A percentile compares a stretch with the other conserved stretches of the same genome.
Conservation (phyloP, 1,140 invertebrate species). For the Atopsyche davidsoni region DNA sequence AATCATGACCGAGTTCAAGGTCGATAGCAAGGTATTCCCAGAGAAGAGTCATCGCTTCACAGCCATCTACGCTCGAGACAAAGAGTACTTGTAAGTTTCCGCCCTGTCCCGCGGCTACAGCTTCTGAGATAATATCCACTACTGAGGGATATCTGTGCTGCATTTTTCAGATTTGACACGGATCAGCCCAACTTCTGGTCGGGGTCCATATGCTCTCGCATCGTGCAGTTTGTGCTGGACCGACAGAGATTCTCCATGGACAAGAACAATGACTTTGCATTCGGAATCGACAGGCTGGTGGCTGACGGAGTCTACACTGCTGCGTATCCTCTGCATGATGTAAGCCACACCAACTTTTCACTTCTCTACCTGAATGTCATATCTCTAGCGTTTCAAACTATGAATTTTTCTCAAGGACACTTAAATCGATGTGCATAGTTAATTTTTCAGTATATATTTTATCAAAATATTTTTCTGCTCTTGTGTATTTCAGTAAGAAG, state of each 20-base stretch:
- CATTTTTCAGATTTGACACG: slow-evolving; percentile 69
- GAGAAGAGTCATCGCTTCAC: slow-evolving; percentile 67
- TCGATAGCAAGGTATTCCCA: slow-evolving; percentile 64
- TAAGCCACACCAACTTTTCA: no score
- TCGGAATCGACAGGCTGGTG: slow-evolving; percentile 80
- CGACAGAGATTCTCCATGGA: slow-evolving; percentile 72
- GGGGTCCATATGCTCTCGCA: slow-evolving; percentile 74
- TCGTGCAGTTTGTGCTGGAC: slow-evolving; percentile 89
- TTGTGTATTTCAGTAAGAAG: no score
- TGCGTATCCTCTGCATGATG: slow-evolving; percentile 89
- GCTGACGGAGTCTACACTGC: slow-evolving; percentile 71
- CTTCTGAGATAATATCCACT: slow-evolving; percentile 12
- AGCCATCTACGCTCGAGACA: slow-evolving; percentile 78
- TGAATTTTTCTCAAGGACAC: no score
- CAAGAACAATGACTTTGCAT: slow-evolving; percentile 61
- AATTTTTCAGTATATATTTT: no score
- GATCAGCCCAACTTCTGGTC: slow-evolving; percentile 78
- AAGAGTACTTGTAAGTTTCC: slow-evolving; percentile 73
- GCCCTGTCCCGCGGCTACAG: no score
- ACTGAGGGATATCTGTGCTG: not conserved
- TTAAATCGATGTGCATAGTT: no score
- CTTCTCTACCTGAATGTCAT: no score
- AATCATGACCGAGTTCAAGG: slow-evolving; percentile 55
- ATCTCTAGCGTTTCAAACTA: no score
- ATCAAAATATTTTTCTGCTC: no score